Base-by-base conservation (phyloP, 1,140 invertebrate genomes). In the Aplysia californica region DNA sequence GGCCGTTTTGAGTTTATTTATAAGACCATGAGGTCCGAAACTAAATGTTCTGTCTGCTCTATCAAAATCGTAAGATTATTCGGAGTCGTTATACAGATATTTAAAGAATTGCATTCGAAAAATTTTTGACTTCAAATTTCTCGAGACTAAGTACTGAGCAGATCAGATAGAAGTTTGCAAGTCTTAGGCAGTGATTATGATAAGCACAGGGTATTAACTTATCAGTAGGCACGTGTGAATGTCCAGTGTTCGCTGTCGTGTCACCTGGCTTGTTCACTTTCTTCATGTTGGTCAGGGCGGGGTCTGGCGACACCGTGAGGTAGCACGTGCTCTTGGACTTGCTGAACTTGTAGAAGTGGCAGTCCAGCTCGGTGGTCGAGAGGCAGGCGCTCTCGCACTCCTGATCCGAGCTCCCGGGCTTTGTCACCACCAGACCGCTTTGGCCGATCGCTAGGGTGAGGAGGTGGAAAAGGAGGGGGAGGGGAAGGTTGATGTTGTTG, bases 271-370 rank as follows among this genome's bases (percentile, higher is more conserved):
- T 64, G 5, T 55, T 29, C 23, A 75, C 4, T 39, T 66, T 65
- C 38, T 33, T 66, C 59, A 75, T 20, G 26, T 55, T 31, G 18
- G 2, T 65, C 2, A 75, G 23, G 20, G 38, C 35, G 5, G 61
- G n/a, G n/a, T 75, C 72, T 1, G 29, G 39, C 21, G 35, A 29
- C 31, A 61, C 21, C 3, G 72, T 38, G 10, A 75, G 31, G 29
- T 39, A 33, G 33, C 72, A 75, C 10, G 39, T 31, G 3, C 1
- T 0, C 39, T 75, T 75, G 4, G 41, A 50, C 31, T 41, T 75
- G 39, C 38, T 44, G 31, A 65, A 66, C 41, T 75, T 65, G 61
- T 75, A 75, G 39, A 44, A 75, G 15, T 61, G 31, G 41, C 41
- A 65, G 26, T 65, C 29, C 3, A 56, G 55, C 29, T 55, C 69